Evolutionary conservation across 2,888 invertebrate genomes (phyloP).

Genomic region (Protodeltote pygarga): DNA sequence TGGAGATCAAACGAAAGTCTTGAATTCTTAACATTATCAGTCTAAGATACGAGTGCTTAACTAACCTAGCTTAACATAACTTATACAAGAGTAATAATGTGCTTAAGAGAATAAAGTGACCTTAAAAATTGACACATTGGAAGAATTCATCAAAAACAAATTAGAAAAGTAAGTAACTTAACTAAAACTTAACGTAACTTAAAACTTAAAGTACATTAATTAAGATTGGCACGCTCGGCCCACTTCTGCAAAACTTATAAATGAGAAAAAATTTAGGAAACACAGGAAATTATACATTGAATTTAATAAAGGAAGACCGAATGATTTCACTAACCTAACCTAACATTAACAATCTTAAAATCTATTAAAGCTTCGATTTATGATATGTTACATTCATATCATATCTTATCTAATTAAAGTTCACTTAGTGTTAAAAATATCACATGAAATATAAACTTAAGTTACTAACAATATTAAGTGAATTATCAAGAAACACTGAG

Average conservation of each 20-base stretch:
- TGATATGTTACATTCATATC: slow-evolving; percentile 50
- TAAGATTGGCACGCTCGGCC: slow-evolving; percentile 84
- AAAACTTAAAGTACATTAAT: slow-evolving; percentile 41
- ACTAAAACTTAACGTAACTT: slow-evolving; percentile 36
- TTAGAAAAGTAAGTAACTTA: slow-evolving; percentile 44
- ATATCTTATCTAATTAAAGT: slow-evolving; percentile 25
- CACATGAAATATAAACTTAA: slow-evolving; percentile 39
- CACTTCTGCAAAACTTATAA: slow-evolving; percentile 58
- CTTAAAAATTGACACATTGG: slow-evolving; percentile 65
- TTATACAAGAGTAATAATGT: slow-evolving; percentile 23
- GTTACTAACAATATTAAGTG: slow-evolving; percentile 25
- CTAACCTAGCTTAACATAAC: slow-evolving; percentile 32
- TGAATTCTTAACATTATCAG: slow-evolving; percentile 79
- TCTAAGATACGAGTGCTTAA: slow-evolving; percentile 61
- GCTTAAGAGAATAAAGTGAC: slow-evolving; percentile 33
- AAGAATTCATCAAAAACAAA: slow-evolving; percentile 68
- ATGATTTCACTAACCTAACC: slow-evolving; percentile 16
- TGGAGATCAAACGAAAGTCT: slow-evolving; percentile 86
- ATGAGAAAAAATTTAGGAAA: slow-evolving; percentile 45
- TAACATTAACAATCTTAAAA: slow-evolving; percentile 44
- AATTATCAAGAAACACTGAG: slow-evolving; percentile 21
- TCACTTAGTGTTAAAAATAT: slow-evolving; percentile 33
- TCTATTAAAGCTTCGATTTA: slow-evolving; percentile 73
- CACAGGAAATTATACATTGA: slow-evolving; percentile 22
- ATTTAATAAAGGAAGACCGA: slow-evolving; percentile 17